phyloP scores from a whole-genome alignment of 2,888 invertebrate species.

The Acronicta alni region DNA sequence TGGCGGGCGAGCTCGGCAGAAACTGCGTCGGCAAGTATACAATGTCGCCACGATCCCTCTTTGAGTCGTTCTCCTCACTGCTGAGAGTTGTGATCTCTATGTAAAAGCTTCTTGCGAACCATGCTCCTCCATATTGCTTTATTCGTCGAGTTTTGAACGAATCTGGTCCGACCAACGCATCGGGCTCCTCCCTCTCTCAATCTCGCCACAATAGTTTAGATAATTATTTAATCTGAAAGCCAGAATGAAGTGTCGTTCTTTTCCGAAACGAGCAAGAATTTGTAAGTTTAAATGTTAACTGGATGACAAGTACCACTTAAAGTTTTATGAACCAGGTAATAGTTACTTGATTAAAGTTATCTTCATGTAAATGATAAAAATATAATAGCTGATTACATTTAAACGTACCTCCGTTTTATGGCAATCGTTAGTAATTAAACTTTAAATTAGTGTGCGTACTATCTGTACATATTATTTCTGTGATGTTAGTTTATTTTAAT shows the following conservation, averaged over 20 bases:
- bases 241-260: neutral
- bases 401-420: conserved; percentile 11
- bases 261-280: neutral
- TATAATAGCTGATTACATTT: conserved; percentile 24
- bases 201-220: too few relatives aligned
- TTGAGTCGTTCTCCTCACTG: too few relatives aligned
- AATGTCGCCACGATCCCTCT: too few relatives aligned
- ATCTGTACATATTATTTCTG: neutral
- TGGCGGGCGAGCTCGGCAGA: too few relatives aligned
- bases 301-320: neutral
- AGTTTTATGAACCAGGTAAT: conserved; percentile 17
- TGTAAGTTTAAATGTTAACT: neutral
- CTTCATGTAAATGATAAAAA: conserved; percentile 18
- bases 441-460: neutral
- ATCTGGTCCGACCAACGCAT: too few relatives aligned
- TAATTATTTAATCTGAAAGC: too few relatives aligned
- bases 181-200: too few relatives aligned
- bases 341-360: conserved; percentile 30
- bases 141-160: too few relatives aligned
- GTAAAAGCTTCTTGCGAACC: too few relatives aligned
- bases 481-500: conserved; percentile 8
- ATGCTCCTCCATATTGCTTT: too few relatives aligned
- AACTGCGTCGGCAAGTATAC: too few relatives aligned
- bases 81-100: too few relatives aligned
- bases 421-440: conserved; percentile 20